Conservation (phyloP, 2,113 vertebrate species). For the Cinclus cinclus region DNA sequence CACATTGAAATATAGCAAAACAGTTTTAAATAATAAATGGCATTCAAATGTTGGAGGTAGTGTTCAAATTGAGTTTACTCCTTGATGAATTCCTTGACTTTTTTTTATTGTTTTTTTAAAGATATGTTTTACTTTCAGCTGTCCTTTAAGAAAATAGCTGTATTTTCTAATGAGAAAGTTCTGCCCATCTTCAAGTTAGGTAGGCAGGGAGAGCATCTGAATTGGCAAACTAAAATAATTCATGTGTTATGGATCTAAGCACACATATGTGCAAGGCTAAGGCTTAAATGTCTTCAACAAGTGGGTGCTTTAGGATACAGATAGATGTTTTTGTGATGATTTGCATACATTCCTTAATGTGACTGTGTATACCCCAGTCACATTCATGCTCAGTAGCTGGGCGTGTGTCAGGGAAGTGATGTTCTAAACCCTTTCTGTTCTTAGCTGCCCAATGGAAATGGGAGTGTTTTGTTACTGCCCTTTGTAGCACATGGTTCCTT, state of each 20-base stretch:
- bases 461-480: neutral
- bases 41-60: neutral
- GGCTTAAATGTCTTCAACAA: neutral
- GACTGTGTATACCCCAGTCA: neutral
- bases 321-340: neutral
- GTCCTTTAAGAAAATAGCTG: neutral
- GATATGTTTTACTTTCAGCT: neutral
- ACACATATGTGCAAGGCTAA: neutral
- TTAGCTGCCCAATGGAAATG: neutral
- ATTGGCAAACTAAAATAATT: neutral
- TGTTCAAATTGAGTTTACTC: neutral
- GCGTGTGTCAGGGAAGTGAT: fast-evolving
- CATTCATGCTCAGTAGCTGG: neutral
- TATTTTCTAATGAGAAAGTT: neutral
- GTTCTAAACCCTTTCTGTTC: neutral
- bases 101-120: too few relatives aligned
- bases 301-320: neutral
- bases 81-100: neutral
- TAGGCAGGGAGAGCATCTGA: neutral
- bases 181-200: neutral
- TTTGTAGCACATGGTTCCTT: neutral
- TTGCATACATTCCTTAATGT: neutral
- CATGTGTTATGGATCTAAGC: neutral
- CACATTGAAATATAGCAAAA: neutral
- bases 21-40: neutral